Evolutionary conservation across 2,888 invertebrate species (phyloP), one percentile per base, ranked within the genome.

Genomic region (Pyrrhia umbra): DNA sequence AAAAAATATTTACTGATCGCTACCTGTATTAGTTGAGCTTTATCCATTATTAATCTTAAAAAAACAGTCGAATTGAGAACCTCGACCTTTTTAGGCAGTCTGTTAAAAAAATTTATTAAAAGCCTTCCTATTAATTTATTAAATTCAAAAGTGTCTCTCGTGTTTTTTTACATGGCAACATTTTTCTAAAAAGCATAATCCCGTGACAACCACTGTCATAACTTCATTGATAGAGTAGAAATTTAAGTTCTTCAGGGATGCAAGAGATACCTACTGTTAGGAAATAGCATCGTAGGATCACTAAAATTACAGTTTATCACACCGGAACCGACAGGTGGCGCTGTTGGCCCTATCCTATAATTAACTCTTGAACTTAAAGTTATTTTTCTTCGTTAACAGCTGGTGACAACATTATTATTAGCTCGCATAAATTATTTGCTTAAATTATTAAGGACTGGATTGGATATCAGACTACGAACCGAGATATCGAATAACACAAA

Each of bases 371-470:
- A 64, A 57, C 43, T 57, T 47, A 56, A 2, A 56, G 23, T 52
- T 65, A 43, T 57, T 57, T 56, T 37, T 23, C 27, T 51, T 51
- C 42, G 15, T 15, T 42, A 52, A 65, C 72, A 57, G 66, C 47
- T 54, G 73, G 52, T 72, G 49, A 69, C 73, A 45, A 45, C 39
- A 27, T 54, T 66, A 72, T 72, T 72, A 56, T 57, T 43, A 65
- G 15, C 15, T 20, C 8, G 1, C 13, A 52, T 18, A 54, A 63
- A 54, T 49, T 49, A 49, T 43, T 18, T 40, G 20, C 34, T 50
- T 55, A 25, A 55, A 64, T 63, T 39, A 70, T 45, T 25, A 50
- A 0, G 25, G 39, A 40, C 71, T 54, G n/a, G 23, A 20, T 39
- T 25, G 15, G 21, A 39, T 45, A 8, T 20, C 10, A 34, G n/a